phyloP scores from a whole-genome alignment of 2,113 vertebrate species.

The Candoia aspera region DNA sequence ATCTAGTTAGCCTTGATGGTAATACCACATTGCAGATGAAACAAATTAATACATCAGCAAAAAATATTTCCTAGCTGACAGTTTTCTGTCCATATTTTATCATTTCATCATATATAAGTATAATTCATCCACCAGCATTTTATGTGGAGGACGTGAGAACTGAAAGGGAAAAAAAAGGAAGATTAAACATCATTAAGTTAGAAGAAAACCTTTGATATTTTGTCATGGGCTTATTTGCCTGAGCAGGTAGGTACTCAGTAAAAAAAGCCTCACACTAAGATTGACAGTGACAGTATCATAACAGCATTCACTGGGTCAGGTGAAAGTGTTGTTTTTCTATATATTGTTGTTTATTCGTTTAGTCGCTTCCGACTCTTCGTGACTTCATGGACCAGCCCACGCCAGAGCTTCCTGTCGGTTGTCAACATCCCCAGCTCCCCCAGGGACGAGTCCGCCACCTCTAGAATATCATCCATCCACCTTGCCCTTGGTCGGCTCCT shows the following conservation, averaged over 20 bases:
- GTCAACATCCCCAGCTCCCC: no score
- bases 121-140: conserved; percentile 54
- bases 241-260: conserved; percentile 69
- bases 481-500: no score
- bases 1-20: conserved; percentile 67
- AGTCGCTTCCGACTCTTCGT: no score
- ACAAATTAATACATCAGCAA: conserved; percentile 74
- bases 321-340: conserved; percentile 62
- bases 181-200: conserved; percentile 48
- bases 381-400: no score
- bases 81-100: conserved; percentile 60
- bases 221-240: conserved; percentile 59
- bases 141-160: conserved; percentile 38
- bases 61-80: conserved; percentile 64
- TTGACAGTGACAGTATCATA: conserved; percentile 41
- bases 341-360: no score
- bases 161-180: conserved; percentile 38
- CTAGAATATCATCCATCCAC: no score
- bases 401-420: no score
- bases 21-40: conserved; percentile 67
- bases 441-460: no score
- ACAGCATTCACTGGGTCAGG: conserved; percentile 8
- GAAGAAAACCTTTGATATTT: conserved; percentile 43
- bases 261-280: conserved; percentile 54
- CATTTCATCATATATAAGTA: conserved; percentile 61